These are phyloP conservation scores for Malthinus seriepunctatus DNA, from an alignment of 2,888 invertebrate genomes.

Conservation along the genomic window DNA sequence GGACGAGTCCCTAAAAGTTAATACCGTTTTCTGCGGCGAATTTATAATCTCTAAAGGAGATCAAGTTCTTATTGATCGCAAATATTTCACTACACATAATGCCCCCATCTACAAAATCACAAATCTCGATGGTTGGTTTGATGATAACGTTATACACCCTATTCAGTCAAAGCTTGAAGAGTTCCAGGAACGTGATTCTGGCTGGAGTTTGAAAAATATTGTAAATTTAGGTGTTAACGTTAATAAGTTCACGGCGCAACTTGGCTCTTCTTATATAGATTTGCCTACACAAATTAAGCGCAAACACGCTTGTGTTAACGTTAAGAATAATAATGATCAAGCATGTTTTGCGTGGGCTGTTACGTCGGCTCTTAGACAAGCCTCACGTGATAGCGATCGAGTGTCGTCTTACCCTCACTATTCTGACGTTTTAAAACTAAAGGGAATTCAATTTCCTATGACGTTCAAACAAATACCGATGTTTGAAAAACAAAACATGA, in stretches of 20 bases:
- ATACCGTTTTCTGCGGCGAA: not conserved
- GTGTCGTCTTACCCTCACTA: not conserved
- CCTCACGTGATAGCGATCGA: not conserved
- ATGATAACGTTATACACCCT: not conserved
- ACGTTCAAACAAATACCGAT: not conserved
- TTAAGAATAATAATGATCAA: too few relatives aligned
- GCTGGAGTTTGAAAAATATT: not conserved
- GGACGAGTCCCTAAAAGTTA: not conserved
- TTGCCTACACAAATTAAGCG: not conserved
- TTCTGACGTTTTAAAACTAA: not conserved
- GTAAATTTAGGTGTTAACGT: not conserved
- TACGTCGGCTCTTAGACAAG: not conserved
- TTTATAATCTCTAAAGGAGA: not conserved
- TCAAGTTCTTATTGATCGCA: not conserved
- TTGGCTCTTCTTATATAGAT: not conserved
- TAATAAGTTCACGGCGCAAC: not conserved
- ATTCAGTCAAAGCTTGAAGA: not conserved
- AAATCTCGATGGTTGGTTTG: not conserved
- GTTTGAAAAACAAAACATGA: not conserved
- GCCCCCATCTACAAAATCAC: slow-evolving; percentile 1
- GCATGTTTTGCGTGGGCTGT: not conserved
- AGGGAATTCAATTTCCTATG: not conserved
- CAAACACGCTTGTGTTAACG: not conserved
- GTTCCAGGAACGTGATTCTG: not conserved
- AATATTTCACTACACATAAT: not conserved